Conservation (phyloP, 2,888 invertebrate genomes). For the Teinopalpus imperialis region DNA sequence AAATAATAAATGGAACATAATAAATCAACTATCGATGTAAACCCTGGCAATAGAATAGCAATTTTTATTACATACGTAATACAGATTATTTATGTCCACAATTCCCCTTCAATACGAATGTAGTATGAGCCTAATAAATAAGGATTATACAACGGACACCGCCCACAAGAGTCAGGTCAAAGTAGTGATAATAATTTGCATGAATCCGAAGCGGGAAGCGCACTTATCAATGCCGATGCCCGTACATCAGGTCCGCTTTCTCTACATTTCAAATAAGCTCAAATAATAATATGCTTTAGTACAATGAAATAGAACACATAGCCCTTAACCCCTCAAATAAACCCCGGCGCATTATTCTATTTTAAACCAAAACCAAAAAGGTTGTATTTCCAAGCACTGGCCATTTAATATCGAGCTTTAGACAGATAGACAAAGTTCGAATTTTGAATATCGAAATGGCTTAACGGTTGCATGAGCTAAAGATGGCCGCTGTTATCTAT, state of each 20-base stretch:
- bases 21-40: background rate
- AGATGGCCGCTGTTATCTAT: constrained; percentile 39
- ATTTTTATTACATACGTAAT: constrained; percentile 10
- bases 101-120: constrained; percentile 19
- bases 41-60: background rate
- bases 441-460: constrained; percentile 38
- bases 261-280: constrained; percentile 33
- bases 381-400: constrained; percentile 34
- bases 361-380: constrained; percentile 27
- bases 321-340: constrained; percentile 4
- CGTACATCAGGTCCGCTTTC: constrained; percentile 67
- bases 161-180: constrained; percentile 59
- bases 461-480: constrained; percentile 34
- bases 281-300: constrained; percentile 26
- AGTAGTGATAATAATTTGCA: constrained; percentile 70
- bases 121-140: constrained; percentile 43
- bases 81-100: constrained; percentile 14
- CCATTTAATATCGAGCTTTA: constrained; percentile 39
- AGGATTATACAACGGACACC: constrained; percentile 55
- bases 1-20: too few species aligned
- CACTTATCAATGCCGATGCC: constrained; percentile 58
- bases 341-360: constrained; percentile 21
- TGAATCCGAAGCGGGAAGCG: constrained; percentile 62
- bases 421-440: constrained; percentile 40
- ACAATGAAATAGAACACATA: constrained; percentile 22